Conservation (phyloP, 2,113 vertebrate genomes). For the Leptobrachium leishanense region DNA sequence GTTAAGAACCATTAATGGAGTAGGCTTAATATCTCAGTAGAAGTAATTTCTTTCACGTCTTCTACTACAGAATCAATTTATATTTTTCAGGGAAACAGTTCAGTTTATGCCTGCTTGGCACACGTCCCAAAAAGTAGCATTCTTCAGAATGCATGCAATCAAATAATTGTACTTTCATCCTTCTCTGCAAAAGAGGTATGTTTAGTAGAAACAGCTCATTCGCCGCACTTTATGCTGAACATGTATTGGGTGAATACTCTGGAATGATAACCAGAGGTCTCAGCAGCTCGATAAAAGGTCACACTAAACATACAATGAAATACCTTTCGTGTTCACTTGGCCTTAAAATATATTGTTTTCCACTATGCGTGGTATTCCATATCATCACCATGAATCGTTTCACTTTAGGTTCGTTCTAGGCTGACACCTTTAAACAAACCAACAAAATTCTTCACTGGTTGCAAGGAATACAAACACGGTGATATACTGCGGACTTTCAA, state of each 20-base stretch:
- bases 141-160: constrained; percentile 31
- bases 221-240: constrained; percentile 21
- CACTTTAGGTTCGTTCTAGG: constrained; percentile 14
- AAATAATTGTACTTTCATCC: constrained; percentile 35
- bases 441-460: constrained; percentile 23
- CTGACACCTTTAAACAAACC: constrained; percentile 30
- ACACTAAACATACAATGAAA: constrained; percentile 33
- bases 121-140: constrained; percentile 24
- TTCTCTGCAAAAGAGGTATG: constrained; percentile 42
- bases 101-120: constrained; percentile 4
- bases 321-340: constrained; percentile 37
- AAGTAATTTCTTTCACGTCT: neutral
- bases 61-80: constrained; percentile 10
- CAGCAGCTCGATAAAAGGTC: constrained; percentile 28
- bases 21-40: too few species aligned
- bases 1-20: too few species aligned
- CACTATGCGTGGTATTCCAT: constrained; percentile 8
- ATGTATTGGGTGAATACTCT: constrained; percentile 32
- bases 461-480: too few species aligned
- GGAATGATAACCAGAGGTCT: constrained; percentile 34
- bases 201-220: constrained; percentile 24
- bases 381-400: neutral
- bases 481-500: neutral
- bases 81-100: neutral
- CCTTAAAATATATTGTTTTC: constrained; percentile 23